Evolutionary conservation across 2,797 vertebrate species (phyloP).

Genomic region (Anguilla anguilla): DNA sequence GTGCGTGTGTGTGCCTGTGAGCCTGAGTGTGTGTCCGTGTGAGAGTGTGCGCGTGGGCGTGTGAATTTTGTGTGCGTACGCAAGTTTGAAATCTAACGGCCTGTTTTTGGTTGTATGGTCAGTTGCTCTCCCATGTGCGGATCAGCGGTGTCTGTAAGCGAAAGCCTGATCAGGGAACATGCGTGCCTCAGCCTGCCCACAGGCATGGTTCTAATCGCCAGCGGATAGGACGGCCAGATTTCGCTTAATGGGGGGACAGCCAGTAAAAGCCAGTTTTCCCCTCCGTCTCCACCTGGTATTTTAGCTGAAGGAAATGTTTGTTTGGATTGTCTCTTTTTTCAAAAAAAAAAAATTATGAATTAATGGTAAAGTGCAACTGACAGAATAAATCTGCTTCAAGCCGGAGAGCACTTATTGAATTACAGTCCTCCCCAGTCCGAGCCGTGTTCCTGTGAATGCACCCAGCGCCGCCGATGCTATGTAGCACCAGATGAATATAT

Average conservation of each 20-base stretch:
- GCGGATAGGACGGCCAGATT: neutral
- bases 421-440: conserved; percentile 57
- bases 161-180: neutral
- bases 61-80: neutral
- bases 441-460: conserved; percentile 57
- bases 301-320: conserved; percentile 66
- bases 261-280: conserved; percentile 52
- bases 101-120: neutral
- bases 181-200: neutral
- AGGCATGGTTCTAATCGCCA: neutral
- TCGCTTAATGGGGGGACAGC: neutral
- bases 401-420: conserved; percentile 68
- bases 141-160: neutral
- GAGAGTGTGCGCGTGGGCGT: neutral
- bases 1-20: neutral
- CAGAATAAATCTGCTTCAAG: conserved; percentile 70
- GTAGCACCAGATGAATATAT: conserved; percentile 48
- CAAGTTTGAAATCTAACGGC: neutral
- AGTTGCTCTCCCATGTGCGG: neutral
- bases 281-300: conserved; percentile 59
- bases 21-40: neutral
- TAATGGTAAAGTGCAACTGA: conserved; percentile 67
- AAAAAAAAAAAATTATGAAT: conserved; percentile 59
- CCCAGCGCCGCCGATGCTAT: conserved; percentile 40
- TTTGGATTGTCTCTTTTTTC: conserved; percentile 59